Percentiles rank a stretch among this genome's conserved stretches.
Conservation (phyloP, 2,113 vertebrate genomes). For the Mastomys natalensis region DNA sequence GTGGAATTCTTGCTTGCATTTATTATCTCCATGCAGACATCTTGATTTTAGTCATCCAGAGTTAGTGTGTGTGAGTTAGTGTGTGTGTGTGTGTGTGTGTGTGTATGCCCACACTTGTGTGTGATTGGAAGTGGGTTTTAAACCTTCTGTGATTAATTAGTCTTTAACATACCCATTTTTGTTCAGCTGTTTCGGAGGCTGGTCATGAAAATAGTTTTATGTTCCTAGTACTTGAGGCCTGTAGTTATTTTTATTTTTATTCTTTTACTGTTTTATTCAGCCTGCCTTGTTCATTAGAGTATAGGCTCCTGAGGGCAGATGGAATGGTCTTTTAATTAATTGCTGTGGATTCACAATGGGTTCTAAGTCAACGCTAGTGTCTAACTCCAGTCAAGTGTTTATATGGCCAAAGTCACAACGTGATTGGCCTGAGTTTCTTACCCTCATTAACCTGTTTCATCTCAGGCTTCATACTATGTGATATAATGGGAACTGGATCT, state of each 20-base stretch:
- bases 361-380: slow-evolving; percentile 67
- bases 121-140: slow-evolving; percentile 17
- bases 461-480: slow-evolving; percentile 27
- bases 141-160: slow-evolving; percentile 60
- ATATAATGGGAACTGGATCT: neutral
- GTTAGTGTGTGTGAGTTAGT: neutral
- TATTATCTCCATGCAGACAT: neutral
- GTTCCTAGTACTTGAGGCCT: slow-evolving; percentile 59
- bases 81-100: neutral
- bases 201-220: slow-evolving; percentile 62
- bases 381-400: slow-evolving; percentile 66
- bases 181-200: slow-evolving; percentile 56
- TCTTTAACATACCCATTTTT: slow-evolving; percentile 55
- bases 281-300: slow-evolving; percentile 61
- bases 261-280: slow-evolving; percentile 52
- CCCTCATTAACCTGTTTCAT: slow-evolving; percentile 34
- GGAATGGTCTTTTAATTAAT: slow-evolving; percentile 73
- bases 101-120: neutral
- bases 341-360: slow-evolving; percentile 51
- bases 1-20: slow-evolving; percentile 51
- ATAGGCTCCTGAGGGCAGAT: slow-evolving; percentile 69
- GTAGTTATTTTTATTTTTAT: slow-evolving; percentile 54
- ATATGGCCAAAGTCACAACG: slow-evolving; percentile 33
- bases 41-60: neutral
- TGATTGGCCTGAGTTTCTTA: slow-evolving; percentile 49